Conservation (phyloP, 2,888 invertebrate genomes). For the Calliphora vomitoria region DNA sequence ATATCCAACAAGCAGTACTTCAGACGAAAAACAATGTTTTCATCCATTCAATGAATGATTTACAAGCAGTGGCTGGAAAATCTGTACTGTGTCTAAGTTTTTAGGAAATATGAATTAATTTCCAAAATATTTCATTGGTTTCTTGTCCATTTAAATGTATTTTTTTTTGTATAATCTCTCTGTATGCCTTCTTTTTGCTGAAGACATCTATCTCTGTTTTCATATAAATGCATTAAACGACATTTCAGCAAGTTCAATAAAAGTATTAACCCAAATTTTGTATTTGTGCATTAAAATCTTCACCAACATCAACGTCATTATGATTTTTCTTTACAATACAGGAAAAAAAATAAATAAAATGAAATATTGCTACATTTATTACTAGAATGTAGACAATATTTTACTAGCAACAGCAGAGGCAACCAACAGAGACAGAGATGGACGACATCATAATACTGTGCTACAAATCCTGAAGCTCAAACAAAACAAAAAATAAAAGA, state of each 20-base stretch:
- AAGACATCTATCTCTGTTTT: neutral
- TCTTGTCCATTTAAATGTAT: neutral
- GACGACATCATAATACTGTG: slow-evolving; percentile 11
- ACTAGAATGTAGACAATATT: slow-evolving; percentile 38
- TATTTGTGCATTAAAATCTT: slow-evolving; percentile 46
- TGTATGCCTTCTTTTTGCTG: no score
- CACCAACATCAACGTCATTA: slow-evolving; percentile 41
- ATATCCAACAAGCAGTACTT: no score
- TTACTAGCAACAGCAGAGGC: neutral
- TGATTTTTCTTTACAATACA: slow-evolving; percentile 11
- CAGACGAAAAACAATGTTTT: no score
- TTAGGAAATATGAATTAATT: no score
- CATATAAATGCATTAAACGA: slow-evolving; percentile 23
- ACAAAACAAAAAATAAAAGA: neutral
- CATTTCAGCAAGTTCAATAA: slow-evolving; percentile 65
- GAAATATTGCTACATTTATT: slow-evolving; percentile 57
- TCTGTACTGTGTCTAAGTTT: no score
- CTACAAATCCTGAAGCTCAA: slow-evolving; percentile 11
- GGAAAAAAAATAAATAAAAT: slow-evolving; percentile 11
- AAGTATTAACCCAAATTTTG: slow-evolving; percentile 68
- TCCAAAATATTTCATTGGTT: neutral
- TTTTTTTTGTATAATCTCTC: neutral
- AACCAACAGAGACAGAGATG: neutral
- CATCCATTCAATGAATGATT: no score
- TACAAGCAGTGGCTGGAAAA: no score